Base-by-base conservation (phyloP, 2,113 vertebrate genomes). In the Aptenodytes patagonicus region DNA sequence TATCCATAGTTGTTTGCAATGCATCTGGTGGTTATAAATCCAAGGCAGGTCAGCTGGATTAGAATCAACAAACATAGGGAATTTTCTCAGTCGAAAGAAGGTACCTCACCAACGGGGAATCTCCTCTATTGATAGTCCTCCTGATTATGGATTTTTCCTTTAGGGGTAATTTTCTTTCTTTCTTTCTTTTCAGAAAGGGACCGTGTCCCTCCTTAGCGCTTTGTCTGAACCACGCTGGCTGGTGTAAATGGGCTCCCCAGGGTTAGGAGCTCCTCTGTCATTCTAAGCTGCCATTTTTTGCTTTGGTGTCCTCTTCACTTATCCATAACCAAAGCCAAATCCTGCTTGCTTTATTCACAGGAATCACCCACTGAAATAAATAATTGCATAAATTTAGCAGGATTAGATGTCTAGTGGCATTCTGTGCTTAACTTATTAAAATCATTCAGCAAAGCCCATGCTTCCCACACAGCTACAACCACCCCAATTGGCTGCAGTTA, bases 111-210 rank as follows among this genome's bases (percentile, higher is more conserved):
- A 80, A 88, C 7, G 4, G 79, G 84, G 78, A 83, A 88, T 93
- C 87, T 97, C 51, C n/a, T 90, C 87, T 93, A 80, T 95, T 95
- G 95, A 95, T 88, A 66, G 89, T 94, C 91, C 70, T 93, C 78
- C 81, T 87, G 91, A 95, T 95, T 95, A 96, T 95, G 91, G 91
- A 94, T 93, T 95, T 97, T 97, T 94, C 84, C 95, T 95, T 96
- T 93, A 93, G 87, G 91, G 38, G 18, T 66, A 95, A 80, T 95
- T 97, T 96, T 90, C 91, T 97, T 91, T 95, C 85, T 75, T 86
- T 60, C 81, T 92, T 96, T 95, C 93, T 89, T 95, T 95, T 91
- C 58, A 95, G 93, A 93, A 94, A 61, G 84, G 65, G 52, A 97
- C 83, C 22, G 11, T 96, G 84, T 87, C 64, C 80, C 38, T 54